These are phyloP conservation scores for Listronotus bonariensis DNA, from an alignment of 1,140 invertebrate species.

Conservation along the genomic window DNA sequence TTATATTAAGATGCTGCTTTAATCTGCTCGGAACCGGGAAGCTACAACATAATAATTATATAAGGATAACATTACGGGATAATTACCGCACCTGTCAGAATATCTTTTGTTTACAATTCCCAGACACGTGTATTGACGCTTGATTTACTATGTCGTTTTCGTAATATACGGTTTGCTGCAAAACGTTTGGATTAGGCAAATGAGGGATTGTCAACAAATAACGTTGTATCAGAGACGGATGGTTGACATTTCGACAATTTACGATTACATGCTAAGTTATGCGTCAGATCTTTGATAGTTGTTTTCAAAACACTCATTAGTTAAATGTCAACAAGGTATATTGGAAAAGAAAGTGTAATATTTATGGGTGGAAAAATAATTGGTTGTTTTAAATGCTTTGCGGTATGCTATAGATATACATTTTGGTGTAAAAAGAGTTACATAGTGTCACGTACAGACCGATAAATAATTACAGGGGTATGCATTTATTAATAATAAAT, in stretches of 20 bases:
- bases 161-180: constrained; percentile 10
- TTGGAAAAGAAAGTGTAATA: not conserved
- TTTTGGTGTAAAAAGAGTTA: no score
- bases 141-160: constrained; percentile 15
- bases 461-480: no score
- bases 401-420: no score
- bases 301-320: constrained; percentile 18
- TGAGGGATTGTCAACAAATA: constrained; percentile 19
- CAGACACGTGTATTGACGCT: constrained; percentile 7
- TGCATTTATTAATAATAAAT: no score
- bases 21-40: no score
- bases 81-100: constrained; percentile 1
- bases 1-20: no score
- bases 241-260: constrained; percentile 12
- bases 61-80: not conserved
- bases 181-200: constrained; percentile 9
- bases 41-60: no score
- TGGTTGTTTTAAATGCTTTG: no score
- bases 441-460: no score
- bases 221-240: constrained; percentile 2
- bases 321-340: constrained; percentile 14
- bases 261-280: not conserved
- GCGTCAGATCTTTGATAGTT: constrained; percentile 17
- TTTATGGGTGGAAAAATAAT: not conserved
- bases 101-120: constrained; percentile 2